These are phyloP conservation scores for Oreonectes daqikongensis DNA, from an alignment of 2,797 vertebrate species.

Conservation along the genomic window DNA sequence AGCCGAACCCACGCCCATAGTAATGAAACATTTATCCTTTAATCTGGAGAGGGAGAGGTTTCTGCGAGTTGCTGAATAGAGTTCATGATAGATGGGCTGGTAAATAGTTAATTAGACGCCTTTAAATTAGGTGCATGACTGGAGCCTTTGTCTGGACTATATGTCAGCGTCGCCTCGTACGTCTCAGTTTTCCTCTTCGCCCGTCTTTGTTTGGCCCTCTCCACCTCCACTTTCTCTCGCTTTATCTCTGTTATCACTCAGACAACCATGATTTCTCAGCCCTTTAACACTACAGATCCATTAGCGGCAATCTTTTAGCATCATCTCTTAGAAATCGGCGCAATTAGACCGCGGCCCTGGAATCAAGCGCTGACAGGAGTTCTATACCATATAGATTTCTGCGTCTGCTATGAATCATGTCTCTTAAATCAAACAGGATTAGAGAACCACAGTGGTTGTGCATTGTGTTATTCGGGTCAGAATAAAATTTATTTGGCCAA, in stretches of 20 bases:
- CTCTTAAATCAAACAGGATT: not conserved
- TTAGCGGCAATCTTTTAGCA: slow-evolving; percentile 42
- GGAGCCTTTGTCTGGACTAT: slow-evolving; percentile 75
- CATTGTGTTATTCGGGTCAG: not conserved
- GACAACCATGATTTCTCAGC: not conserved
- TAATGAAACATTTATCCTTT: slow-evolving; percentile 65
- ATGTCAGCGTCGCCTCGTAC: slow-evolving; percentile 66
- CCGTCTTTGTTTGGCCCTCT: slow-evolving; percentile 30
- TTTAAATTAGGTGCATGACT: slow-evolving; percentile 80
- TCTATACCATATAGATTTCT: slow-evolving; percentile 21
- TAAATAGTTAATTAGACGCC: slow-evolving; percentile 84
- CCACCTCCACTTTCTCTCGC: slow-evolving; percentile 14
- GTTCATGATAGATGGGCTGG: slow-evolving; percentile 76
- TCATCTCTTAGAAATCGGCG: slow-evolving; percentile 46
- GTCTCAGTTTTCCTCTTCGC: slow-evolving; percentile 13
- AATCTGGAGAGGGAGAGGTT: slow-evolving; percentile 59
- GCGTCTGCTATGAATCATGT: slow-evolving; percentile 1
- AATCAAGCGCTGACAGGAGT: slow-evolving; percentile 26
- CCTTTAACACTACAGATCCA: slow-evolving; percentile 48
- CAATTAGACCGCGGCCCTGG: slow-evolving; percentile 38
- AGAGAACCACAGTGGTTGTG: not conserved
- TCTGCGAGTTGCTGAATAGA: slow-evolving; percentile 62
- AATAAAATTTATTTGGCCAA: not conserved
- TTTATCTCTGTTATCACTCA: not conserved
- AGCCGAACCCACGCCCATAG: slow-evolving; percentile 38